Base-by-base conservation (phyloP, 1,140 invertebrate genomes). In the Coenobita brevimanus region DNA sequence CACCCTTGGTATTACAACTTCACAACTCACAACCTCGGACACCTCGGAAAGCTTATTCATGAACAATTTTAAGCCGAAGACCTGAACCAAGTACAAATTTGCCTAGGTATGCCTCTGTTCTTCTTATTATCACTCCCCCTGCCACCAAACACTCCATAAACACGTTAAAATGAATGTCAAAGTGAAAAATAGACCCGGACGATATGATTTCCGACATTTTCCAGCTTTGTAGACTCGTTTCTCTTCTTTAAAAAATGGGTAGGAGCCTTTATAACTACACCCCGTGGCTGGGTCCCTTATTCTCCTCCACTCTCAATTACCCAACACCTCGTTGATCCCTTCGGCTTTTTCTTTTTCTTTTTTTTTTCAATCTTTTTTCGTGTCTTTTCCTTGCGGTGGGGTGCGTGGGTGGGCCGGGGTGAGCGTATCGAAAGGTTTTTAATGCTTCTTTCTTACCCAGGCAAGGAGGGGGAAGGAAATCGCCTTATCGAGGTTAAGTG, bases 1-100 rank as follows among this genome's bases (percentile, higher is more conserved):
- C 46, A 50, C 46, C 67, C 82, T 69, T 75, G 69, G 69, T 54
- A 84, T 84, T 84, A 84, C 82, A 84, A 75, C 82, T 84, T 84
- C 82, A 84, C 82, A 84, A 84, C 82, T 76, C 82, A 84, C 82
- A 84, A 54, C n/a, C 50, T 75, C 27, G 75, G 69, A 76, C 50
- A 76, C 79, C 60, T 17, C 46, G 46, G 79, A 21, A 10, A 38
- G 62, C 38, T n/a, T n/a, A n/a, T n/a, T n/a, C n/a, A n/a, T n/a
- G n/a, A n/a, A n/a, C n/a, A n/a, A n/a, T n/a, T n/a, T n/a, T n/a
- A n/a, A n/a, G n/a, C n/a, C n/a, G n/a, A n/a, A n/a, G n/a, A n/a
- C n/a, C n/a, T n/a, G n/a, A n/a, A n/a, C n/a, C n/a, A n/a, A n/a
- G n/a, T n/a, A n/a, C n/a, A n/a, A n/a, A n/a, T n/a, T n/a, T n/a